Conservation (phyloP, 2,888 invertebrate genomes). For the Eudasyphora cyanicolor region DNA sequence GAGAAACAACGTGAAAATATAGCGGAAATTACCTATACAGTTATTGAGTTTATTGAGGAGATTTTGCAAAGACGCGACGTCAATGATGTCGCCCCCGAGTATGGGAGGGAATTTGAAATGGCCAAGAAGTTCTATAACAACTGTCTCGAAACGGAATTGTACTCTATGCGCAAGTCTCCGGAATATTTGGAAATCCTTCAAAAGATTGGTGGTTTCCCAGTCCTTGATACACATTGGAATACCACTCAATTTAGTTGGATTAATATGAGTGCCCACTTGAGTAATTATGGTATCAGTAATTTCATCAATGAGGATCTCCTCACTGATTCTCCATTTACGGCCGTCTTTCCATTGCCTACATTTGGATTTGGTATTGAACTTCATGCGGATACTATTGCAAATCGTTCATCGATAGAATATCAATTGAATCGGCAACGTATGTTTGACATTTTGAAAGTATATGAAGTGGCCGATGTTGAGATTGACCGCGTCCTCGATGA, state of each 20-base stretch:
- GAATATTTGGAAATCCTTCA: constrained; percentile 74
- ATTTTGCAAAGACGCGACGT: constrained; percentile 61
- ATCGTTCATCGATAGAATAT: constrained; percentile 73
- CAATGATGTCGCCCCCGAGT: constrained; percentile 55
- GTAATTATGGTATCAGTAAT: constrained; percentile 70
- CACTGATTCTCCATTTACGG: constrained; percentile 70
- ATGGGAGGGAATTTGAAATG: constrained; percentile 70
- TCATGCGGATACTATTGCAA: constrained; percentile 73
- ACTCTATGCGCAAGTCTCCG: constrained; percentile 70
- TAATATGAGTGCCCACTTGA: constrained; percentile 76
- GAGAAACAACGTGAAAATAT: constrained; percentile 72
- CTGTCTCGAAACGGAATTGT: constrained; percentile 72
- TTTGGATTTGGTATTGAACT: constrained; percentile 75
- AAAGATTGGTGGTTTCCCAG: constrained; percentile 77
- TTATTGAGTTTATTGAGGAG: constrained; percentile 68
- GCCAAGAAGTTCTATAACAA: constrained; percentile 72
- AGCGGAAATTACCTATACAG: constrained; percentile 71
- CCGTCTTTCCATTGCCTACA: constrained; percentile 74
- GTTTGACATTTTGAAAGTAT: constrained; percentile 71
- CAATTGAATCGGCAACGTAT: constrained; percentile 72
- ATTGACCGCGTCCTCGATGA: constrained; percentile 67
- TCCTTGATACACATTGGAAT: constrained; percentile 72
- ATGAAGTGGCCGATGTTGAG: constrained; percentile 68
- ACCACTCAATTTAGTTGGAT: constrained; percentile 75
- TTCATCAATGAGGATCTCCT: constrained; percentile 71